Evolutionary conservation across 2,888 invertebrate genomes (phyloP).

Genomic region (Poecilus cupreus): DNA sequence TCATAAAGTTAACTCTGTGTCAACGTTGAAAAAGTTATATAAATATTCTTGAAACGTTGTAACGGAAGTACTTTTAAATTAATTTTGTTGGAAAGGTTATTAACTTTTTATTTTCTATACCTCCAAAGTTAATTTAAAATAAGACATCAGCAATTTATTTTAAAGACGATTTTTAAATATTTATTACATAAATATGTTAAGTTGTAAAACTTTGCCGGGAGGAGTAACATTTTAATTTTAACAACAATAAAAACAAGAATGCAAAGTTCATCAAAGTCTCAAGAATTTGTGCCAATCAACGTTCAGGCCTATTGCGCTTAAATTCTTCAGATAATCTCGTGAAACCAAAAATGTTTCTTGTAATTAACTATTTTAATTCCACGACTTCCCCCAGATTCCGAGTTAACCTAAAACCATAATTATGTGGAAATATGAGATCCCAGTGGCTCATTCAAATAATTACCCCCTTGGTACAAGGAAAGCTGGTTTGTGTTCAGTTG

Average conservation of each 20-base stretch:
- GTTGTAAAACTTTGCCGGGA: too few species aligned
- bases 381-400: not conserved
- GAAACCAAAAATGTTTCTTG: slow-evolving; percentile 54
- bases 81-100: not conserved
- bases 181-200: too few species aligned
- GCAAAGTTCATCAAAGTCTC: not conserved
- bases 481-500: not conserved
- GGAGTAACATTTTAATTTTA: too few species aligned
- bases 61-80: not conserved
- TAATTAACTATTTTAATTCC: slow-evolving; percentile 54
- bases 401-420: slow-evolving; percentile 50
- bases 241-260: slow-evolving; percentile 7
- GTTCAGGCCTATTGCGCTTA: not conserved
- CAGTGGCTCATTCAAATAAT: slow-evolving; percentile 7
- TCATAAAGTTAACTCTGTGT: slow-evolving; percentile 1
- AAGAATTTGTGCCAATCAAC: slow-evolving; percentile 33
- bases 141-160: too few species aligned
- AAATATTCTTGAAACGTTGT: not conserved
- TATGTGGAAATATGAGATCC: slow-evolving; percentile 49
- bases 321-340: slow-evolving; percentile 48
- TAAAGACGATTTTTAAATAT: too few species aligned
- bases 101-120: not conserved
- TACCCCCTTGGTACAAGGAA: not conserved
- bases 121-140: not conserved
- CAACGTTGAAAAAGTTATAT: not conserved